phyloP scores from a whole-genome alignment of 2,888 invertebrate genomes.

The Tholera decimalis region DNA sequence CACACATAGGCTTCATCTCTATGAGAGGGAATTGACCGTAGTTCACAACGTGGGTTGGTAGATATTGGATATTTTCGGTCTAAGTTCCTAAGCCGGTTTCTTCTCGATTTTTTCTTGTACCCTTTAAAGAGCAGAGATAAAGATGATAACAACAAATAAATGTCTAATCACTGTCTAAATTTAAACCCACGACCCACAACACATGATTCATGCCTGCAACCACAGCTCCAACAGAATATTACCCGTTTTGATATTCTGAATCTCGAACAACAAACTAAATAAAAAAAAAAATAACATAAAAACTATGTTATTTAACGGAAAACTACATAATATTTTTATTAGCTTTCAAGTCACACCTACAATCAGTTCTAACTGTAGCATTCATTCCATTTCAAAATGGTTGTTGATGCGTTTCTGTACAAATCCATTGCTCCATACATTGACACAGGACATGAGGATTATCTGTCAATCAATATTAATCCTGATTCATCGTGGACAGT shows the following conservation, averaged over 20 bases:
- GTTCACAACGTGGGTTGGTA: no score
- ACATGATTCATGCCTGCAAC: no score
- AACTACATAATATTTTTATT: background rate
- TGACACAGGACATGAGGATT: constrained; percentile 42
- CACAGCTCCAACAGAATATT: no score
- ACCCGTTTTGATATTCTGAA: background rate
- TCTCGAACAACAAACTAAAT: background rate
- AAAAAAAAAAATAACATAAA: background rate
- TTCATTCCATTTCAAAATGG: constrained; percentile 6
- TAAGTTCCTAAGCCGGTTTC: no score
- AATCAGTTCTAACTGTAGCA: background rate
- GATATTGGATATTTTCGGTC: no score
- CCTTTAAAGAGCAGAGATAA: no score
- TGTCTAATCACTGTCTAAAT: no score
- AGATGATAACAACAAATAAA: no score
- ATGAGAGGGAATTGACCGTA: no score
- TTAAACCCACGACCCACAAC: no score
- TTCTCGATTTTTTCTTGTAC: no score
- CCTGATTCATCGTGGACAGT: constrained; percentile 37
- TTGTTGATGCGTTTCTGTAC: background rate
- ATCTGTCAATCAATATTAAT: constrained; percentile 43
- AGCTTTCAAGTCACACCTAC: background rate
- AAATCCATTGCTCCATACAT: constrained; percentile 16
- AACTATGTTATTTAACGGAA: background rate
- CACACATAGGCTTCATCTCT: no score